Percentiles rank a stretch among this genome's conserved stretches.
phyloP scores from a whole-genome alignment of 2,113 vertebrate species.

The Alethe castanea region DNA sequence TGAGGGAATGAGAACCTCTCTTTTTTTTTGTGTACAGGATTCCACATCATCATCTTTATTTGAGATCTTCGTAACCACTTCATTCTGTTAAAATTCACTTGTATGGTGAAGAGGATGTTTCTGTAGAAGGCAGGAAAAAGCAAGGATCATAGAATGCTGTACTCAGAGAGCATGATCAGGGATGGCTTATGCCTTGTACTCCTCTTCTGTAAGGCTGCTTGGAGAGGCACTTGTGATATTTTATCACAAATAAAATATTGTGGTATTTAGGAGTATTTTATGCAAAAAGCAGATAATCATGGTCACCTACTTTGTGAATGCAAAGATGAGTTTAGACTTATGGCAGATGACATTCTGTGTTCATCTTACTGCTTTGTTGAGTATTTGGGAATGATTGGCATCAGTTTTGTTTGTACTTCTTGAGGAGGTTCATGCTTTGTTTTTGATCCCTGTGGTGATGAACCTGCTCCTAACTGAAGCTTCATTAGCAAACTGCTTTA shows the following conservation, averaged over 20 bases:
- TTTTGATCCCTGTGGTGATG: background rate
- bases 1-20: background rate
- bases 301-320: accelerated
- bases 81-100: background rate
- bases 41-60: background rate
- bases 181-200: background rate
- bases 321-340: background rate
- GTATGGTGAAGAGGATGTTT: background rate
- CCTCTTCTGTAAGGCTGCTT: background rate
- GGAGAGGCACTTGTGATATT: background rate
- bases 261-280: background rate
- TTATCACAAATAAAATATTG: too few relatives aligned
- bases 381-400: background rate
- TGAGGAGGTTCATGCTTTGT: background rate
- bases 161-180: background rate
- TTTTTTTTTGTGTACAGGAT: background rate
- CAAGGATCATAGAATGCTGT: background rate
- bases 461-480: background rate
- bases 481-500: background rate
- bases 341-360: background rate
- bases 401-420: background rate
- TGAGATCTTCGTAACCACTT: background rate
- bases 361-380: background rate
- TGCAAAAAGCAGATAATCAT: background rate
- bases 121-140: background rate